These are phyloP conservation scores for Malacosoma neustria DNA, from an alignment of 2,888 invertebrate genomes.

Conservation along the genomic window DNA sequence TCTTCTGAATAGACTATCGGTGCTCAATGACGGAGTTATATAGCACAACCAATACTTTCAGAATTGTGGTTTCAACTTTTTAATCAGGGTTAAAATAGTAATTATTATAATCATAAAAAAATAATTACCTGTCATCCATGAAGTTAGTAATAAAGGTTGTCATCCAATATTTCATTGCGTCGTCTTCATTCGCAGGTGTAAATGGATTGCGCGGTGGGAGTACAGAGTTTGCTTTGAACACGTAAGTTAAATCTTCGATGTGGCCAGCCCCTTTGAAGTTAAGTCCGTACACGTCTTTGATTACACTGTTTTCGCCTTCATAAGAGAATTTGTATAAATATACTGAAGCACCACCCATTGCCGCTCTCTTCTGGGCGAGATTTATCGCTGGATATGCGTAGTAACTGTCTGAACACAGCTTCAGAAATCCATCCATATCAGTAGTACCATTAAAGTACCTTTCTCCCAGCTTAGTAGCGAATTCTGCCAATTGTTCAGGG, in stretches of 20 bases:
- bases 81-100: background rate
- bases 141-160: constrained; percentile 38
- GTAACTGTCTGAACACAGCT: constrained; percentile 36
- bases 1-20: too few species aligned
- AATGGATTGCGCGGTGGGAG: constrained; percentile 15
- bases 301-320: constrained; percentile 54
- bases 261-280: constrained; percentile 71
- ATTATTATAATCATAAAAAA: background rate
- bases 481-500: constrained; percentile 14
- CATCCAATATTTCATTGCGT: constrained; percentile 39
- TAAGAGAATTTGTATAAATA: constrained; percentile 73
- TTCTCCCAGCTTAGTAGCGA: constrained; percentile 23
- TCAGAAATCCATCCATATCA: constrained; percentile 33
- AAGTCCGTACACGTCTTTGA: constrained; percentile 44
- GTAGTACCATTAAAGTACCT: constrained; percentile 34
- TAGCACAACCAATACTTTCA: too few species aligned
- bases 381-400: constrained; percentile 47
- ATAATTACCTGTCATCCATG: constrained; percentile 39
- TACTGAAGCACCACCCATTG: constrained; percentile 42
- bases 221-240: constrained; percentile 52
- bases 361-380: constrained; percentile 25
- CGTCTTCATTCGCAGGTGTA: constrained; percentile 21
- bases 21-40: too few species aligned
- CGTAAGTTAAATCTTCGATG: constrained; percentile 73
- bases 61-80: too few species aligned